These are phyloP conservation scores for Noctua pronuba DNA, from an alignment of 2,888 invertebrate genomes.

Conservation along the genomic window DNA sequence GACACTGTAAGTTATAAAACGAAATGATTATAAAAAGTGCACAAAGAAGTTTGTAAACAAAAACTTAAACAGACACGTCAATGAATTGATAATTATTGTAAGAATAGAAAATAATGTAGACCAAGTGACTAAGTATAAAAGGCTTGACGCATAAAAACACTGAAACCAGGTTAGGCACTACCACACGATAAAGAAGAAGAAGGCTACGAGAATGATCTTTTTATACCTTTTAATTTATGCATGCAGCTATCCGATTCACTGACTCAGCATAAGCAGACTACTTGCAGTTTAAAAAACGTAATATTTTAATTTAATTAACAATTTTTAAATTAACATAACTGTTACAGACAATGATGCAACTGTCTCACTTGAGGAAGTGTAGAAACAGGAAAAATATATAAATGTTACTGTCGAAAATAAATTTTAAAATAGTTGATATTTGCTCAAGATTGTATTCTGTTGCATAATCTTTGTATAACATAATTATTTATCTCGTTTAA, in stretches of 20 bases:
- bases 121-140: neutral
- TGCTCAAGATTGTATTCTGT: slow-evolving; percentile 23
- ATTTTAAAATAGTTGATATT: slow-evolving; percentile 28
- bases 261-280: no score
- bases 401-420: slow-evolving; percentile 38
- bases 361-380: slow-evolving; percentile 34
- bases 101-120: neutral
- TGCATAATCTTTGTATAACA: slow-evolving; percentile 30
- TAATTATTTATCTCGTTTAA: slow-evolving; percentile 25
- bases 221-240: no score
- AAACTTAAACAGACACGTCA: slow-evolving; percentile 11
- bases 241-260: no score
- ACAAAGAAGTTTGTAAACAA: neutral
- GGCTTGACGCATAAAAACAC: no score
- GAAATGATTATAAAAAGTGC: neutral
- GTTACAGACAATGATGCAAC: slow-evolving; percentile 29
- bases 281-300: neutral
- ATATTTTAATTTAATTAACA: no score
- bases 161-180: no score
- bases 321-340: no score
- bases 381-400: slow-evolving; percentile 1
- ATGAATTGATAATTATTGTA: slow-evolving; percentile 6
- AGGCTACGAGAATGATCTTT: no score
- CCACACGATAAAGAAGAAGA: no score
- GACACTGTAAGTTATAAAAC: neutral